Percentiles rank a stretch among this genome's conserved stretches.
These are phyloP conservation scores for Tubulanus polymorphus DNA, from an alignment of 2,888 invertebrate species.

Conservation along the genomic window DNA sequence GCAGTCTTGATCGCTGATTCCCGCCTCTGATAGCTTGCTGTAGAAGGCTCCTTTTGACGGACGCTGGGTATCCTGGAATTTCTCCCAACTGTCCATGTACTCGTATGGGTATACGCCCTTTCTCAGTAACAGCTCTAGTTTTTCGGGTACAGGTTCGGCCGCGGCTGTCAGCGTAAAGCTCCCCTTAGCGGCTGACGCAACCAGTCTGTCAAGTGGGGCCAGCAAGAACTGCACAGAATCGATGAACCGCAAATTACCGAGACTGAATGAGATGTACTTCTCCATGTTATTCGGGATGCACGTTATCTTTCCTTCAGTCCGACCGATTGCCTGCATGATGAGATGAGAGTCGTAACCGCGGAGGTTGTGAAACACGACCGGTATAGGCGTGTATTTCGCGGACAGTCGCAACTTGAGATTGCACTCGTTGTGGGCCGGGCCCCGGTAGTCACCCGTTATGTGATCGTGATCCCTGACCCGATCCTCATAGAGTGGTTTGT, in stretches of 20 bases:
- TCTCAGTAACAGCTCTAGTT: constrained; percentile 12
- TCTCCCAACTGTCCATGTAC: constrained; percentile 28
- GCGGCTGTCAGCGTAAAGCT: constrained; percentile 7
- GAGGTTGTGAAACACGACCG: constrained; percentile 21
- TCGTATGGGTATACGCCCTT: constrained; percentile 42
- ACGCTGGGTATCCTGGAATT: constrained; percentile 27
- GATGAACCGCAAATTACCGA: constrained; percentile 23
- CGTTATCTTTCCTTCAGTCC: constrained; percentile 5
- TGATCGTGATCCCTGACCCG: constrained; percentile 19
- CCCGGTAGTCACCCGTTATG: constrained; percentile 18
- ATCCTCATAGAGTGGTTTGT: constrained; percentile 1
- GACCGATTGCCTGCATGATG: constrained; percentile 13
- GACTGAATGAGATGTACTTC: constrained; percentile 24
- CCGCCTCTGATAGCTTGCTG: constrained; percentile 15
- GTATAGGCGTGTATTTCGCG: constrained; percentile 13
- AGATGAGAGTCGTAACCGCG: constrained; percentile 19
- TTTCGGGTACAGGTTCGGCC: constrained; percentile 9
- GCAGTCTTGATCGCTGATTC: constrained; percentile 24
- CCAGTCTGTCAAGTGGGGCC: constrained; percentile 14
- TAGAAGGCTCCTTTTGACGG: constrained; percentile 20
- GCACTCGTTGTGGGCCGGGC: constrained; percentile 18
- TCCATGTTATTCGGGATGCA: constrained; percentile 18
- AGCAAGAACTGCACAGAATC: constrained; percentile 14
- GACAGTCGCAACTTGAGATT: constrained; percentile 15
- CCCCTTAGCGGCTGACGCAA: constrained; percentile 4